Percentiles rank a stretch among this genome's conserved stretches.
Conservation (phyloP, 2,113 vertebrate genomes). For the Zosterops lateralis region DNA sequence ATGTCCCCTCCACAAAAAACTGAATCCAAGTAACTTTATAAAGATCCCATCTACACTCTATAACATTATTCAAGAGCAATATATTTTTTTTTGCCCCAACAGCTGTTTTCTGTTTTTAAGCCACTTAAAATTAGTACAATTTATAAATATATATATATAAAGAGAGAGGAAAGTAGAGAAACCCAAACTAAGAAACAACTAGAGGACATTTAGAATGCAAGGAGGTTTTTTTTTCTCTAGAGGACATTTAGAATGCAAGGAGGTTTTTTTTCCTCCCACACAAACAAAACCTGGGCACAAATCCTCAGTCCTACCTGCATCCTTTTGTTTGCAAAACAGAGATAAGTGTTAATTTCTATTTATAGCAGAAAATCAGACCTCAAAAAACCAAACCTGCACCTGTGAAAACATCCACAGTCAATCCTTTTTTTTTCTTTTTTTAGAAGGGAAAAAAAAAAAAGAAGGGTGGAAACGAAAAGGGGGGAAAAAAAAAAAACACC, state of each 20-base stretch:
- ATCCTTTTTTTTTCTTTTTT: too few relatives aligned
- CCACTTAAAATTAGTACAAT: not conserved
- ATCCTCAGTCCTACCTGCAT: too few relatives aligned
- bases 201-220: not conserved
- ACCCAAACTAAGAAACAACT: not conserved
- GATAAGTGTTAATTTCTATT: too few relatives aligned
- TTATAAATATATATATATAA: not conserved
- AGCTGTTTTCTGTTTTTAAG: not conserved
- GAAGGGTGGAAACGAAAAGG: not conserved
- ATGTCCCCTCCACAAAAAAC: not conserved
- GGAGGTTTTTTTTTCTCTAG: not conserved
- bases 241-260: constrained; percentile 1
- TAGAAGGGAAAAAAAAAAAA: not conserved
- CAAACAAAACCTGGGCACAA: not conserved
- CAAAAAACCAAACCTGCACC: too few relatives aligned
- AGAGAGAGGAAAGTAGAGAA: not conserved
- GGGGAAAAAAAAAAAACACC: not conserved
- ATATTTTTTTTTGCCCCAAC: not conserved
- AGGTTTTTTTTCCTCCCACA: not conserved
- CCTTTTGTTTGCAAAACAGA: too few relatives aligned
- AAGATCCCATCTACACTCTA: not conserved
- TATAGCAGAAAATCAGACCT: too few relatives aligned
- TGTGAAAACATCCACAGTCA: too few relatives aligned
- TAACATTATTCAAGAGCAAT: not conserved
- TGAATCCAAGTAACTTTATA: not conserved